Base-by-base conservation (phyloP, 2,113 vertebrate genomes). In the Oryctolagus cuniculus region DNA sequence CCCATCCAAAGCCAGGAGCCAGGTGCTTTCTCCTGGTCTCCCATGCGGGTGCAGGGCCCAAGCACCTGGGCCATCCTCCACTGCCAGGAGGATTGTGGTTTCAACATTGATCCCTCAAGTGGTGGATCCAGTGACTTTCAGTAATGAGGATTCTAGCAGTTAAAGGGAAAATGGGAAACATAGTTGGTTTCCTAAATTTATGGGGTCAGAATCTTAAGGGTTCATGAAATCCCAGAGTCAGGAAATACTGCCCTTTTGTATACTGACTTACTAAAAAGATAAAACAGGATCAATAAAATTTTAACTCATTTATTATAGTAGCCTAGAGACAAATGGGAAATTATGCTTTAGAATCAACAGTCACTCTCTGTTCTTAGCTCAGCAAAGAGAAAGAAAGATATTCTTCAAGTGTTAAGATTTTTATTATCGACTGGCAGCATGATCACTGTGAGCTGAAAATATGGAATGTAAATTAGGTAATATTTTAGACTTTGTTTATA, bases 391-490 rank as follows among this genome's bases (percentile, higher is more conserved):
- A 92, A 77, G 5, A 5, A 77, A 96, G 55, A 69, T 82, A 64
- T 34, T 89, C 34, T 82, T 93, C 85, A 86, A 73, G 6, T 38
- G n/a, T 78, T 34, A 79, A 36, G 34, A n/a, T 72, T 77, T 88
- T 44, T 77, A 81, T 73, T 86, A 82, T 49, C 88, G n/a, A 27
- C 17, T 36, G 58, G 51, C 19, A 72, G 66, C 12, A 79, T 31
- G 29, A 16, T 66, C 49, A 38, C 6, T 66, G 51, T 87, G 58
- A 84, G 25, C 61, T 38, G 16, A 93, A 89, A 82, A 75, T 73
- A n/a, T 55, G 19, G 11, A 73, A 29, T 64, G 6, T 58, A 66
- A 69, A 69, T 78, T 73, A 82, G 78, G 53, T 63, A 13, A 27
- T 78, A 73, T 44, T 90, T 94, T 90, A 64, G 67, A 55, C 24